These are phyloP conservation scores for Corydoras sp. DNA, from an alignment of 2,113 vertebrate genomes.

Conservation along the genomic window DNA sequence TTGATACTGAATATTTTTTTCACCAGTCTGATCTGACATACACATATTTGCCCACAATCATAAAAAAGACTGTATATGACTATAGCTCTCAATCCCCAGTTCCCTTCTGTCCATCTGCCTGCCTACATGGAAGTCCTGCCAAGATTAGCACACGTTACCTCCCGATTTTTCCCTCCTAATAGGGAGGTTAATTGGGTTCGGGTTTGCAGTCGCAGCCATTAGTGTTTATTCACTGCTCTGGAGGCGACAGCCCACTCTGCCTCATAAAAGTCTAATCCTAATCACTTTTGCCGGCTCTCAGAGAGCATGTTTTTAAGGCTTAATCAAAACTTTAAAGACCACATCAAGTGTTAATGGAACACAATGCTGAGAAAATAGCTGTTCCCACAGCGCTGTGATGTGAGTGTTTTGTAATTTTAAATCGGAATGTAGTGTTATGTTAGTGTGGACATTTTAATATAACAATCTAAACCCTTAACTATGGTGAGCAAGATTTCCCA, in stretches of 20 bases:
- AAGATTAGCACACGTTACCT: constrained; percentile 29
- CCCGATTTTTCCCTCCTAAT: constrained; percentile 9
- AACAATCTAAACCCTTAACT: too few relatives aligned
- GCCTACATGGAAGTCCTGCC: constrained; percentile 39
- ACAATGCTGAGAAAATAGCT: not conserved
- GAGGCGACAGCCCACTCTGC: not conserved
- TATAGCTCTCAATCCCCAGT: constrained; percentile 32
- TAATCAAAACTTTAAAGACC: constrained; percentile 2
- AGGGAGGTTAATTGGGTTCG: constrained; percentile 26
- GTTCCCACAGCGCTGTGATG: too few relatives aligned
- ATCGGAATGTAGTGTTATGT: too few relatives aligned
- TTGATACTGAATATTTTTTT: too few relatives aligned
- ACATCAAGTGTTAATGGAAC: not conserved
- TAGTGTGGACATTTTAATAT: too few relatives aligned
- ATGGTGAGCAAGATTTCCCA: too few relatives aligned
- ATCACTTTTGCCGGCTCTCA: not conserved
- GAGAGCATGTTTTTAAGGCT: not conserved
- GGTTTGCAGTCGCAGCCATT: constrained; percentile 20
- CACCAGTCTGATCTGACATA: too few relatives aligned
- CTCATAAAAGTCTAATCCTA: constrained; percentile 4
- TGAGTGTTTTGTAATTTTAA: too few relatives aligned
- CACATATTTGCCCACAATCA: not conserved
- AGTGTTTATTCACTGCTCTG: constrained; percentile 19
- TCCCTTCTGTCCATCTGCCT: constrained; percentile 28
- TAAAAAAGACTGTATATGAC: not conserved